phyloP scores from a whole-genome alignment of 2,888 invertebrate genomes.

The Nemoura dubitans region DNA sequence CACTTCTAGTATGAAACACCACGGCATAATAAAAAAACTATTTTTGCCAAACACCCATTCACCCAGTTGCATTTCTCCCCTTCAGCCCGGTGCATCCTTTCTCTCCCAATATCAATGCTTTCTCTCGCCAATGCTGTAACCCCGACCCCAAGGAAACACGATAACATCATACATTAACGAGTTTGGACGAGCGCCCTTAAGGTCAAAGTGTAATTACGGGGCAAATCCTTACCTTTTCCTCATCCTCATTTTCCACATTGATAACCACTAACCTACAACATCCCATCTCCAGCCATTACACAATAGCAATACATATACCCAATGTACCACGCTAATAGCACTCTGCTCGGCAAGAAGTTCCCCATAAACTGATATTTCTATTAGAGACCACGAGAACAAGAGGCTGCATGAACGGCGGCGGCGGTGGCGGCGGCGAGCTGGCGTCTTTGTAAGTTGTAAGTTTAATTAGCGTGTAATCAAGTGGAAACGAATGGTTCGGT shows the following conservation, averaged over 20 bases:
- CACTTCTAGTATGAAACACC: too few species aligned
- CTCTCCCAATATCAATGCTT: not conserved
- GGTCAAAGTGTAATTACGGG: not conserved
- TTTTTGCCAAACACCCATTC: too few species aligned
- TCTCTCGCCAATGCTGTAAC: not conserved
- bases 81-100: not conserved
- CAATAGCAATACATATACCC: not conserved
- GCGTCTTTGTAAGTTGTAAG: conserved; percentile 38
- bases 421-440: not conserved
- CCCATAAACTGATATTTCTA: not conserved
- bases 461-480: conserved; percentile 44
- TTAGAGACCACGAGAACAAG: not conserved
- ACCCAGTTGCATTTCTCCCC: not conserved
- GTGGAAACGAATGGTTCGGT: conserved; percentile 38
- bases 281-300: not conserved
- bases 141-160: not conserved
- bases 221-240: not conserved
- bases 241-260: conserved; percentile 12
- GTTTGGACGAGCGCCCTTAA: not conserved
- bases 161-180: conserved; percentile 12
- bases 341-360: not conserved
- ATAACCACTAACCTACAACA: not conserved
- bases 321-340: not conserved
- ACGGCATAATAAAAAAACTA: too few species aligned
- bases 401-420: not conserved